These are phyloP conservation scores for Entelurus aequoreus DNA, from an alignment of 2,113 vertebrate genomes.

Conservation along the genomic window DNA sequence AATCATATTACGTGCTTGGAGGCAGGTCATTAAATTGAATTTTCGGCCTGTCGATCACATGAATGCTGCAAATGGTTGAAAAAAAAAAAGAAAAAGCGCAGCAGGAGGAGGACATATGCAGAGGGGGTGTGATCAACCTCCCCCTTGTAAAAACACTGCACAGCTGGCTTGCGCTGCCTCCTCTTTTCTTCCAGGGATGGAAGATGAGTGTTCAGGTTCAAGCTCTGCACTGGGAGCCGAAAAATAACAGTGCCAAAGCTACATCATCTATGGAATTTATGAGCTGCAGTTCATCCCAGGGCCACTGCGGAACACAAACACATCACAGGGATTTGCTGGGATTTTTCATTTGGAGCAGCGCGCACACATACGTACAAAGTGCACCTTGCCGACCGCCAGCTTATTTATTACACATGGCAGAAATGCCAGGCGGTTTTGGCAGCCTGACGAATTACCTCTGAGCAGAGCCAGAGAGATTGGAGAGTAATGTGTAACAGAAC, in stretches of 20 bases:
- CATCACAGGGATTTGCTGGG: slow-evolving; percentile 67
- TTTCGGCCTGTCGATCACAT: slow-evolving; percentile 75
- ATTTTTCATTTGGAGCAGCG: slow-evolving; percentile 68
- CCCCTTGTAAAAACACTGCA: slow-evolving; percentile 48
- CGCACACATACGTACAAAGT: slow-evolving; percentile 44
- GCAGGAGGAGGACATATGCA: slow-evolving; percentile 29
- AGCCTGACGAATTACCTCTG: slow-evolving; percentile 65
- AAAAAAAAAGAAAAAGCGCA: slow-evolving; percentile 25
- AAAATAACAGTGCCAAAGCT: slow-evolving; percentile 67
- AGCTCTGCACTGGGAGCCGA: slow-evolving; percentile 52
- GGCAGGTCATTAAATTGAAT: slow-evolving; percentile 81
- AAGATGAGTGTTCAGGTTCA: slow-evolving; percentile 53
- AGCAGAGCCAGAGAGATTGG: slow-evolving; percentile 60
- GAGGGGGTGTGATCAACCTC: slow-evolving; percentile 11
- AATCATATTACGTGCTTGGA: slow-evolving; percentile 75
- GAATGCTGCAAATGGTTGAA: slow-evolving; percentile 65
- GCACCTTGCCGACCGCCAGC: slow-evolving; percentile 57
- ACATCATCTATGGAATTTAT: slow-evolving; percentile 75
- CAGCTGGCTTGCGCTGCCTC: slow-evolving; percentile 38
- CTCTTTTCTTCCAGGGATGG: slow-evolving; percentile 40
- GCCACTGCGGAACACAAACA: slow-evolving; percentile 72
- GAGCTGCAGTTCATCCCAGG: slow-evolving; percentile 69
- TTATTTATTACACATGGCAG: slow-evolving; percentile 74
- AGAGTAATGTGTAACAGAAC: slow-evolving; percentile 58
- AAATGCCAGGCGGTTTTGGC: slow-evolving; percentile 68